A percentile compares a stretch with the other conserved stretches of the same genome.
phyloP scores from a whole-genome alignment of 2,797 vertebrate genomes.

The Neoniphon sammara region DNA sequence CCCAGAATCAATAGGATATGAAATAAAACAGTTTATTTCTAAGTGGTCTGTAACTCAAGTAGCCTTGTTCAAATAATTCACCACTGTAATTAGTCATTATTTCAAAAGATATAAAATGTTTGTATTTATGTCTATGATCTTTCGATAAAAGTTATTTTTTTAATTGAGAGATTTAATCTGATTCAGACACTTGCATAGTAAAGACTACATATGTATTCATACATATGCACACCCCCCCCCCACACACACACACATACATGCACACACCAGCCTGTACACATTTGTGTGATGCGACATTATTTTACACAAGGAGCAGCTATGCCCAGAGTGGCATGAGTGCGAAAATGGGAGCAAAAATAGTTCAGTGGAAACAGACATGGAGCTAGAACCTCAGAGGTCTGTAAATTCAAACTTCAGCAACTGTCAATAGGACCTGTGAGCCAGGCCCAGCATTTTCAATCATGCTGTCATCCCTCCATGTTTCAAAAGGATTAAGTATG shows the following conservation, averaged over 20 bases:
- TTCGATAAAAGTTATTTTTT: not conserved
- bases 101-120: not conserved
- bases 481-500: slow-evolving; percentile 59
- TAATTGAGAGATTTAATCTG: too few relatives aligned
- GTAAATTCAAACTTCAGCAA: slow-evolving; percentile 45
- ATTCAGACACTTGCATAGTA: too few relatives aligned
- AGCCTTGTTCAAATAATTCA: too few relatives aligned
- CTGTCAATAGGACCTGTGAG: slow-evolving; percentile 47
- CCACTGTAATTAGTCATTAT: too few relatives aligned
- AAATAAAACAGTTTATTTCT: too few relatives aligned
- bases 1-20: too few relatives aligned
- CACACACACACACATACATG: not conserved
- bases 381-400: slow-evolving; percentile 23
- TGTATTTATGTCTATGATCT: not conserved
- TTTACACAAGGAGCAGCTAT: slow-evolving; percentile 18
- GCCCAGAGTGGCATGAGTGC: slow-evolving; percentile 1
- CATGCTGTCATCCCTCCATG: slow-evolving; percentile 45
- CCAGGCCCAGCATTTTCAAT: slow-evolving; percentile 47
- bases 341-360: slow-evolving; percentile 7
- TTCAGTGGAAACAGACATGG: slow-evolving; percentile 3
- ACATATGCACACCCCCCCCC: not conserved
- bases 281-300: slow-evolving; percentile 22
- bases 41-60: too few relatives aligned
- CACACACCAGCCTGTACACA: not conserved
- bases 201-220: not conserved